Base-by-base conservation (phyloP, 2,888 invertebrate species). In the Stegophylla sp. region DNA sequence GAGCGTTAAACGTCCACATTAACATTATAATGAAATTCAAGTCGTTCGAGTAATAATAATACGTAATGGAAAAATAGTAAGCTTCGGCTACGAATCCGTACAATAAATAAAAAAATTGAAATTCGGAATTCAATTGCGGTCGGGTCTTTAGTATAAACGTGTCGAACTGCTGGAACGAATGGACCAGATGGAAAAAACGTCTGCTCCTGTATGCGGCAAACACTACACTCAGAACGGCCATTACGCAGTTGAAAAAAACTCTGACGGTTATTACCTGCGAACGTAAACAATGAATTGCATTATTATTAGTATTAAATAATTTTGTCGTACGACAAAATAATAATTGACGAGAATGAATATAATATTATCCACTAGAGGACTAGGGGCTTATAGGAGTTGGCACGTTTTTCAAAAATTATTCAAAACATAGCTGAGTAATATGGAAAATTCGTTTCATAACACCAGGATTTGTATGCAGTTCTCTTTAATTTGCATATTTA, bases 191-290 rank as follows among this genome's bases (percentile, higher is more conserved):
- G 20, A 75, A 64, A 41, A 75, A 75, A 1, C 15, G 20, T 63
- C 23, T 51, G 48, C 74, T 74, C 0, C 10, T 74, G 1, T 9
- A 13, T 1, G 59, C 59, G 2, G 73, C 59, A 45, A 73, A 1
- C 5, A 2, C 1, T 13, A 43, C 3, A 3, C 15, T 26, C 12
- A 73, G 0, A 7, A 28, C 1, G 1, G 43, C 20, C 13, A 45
- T 5, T 1, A 59, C 26, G 3, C 5, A 45, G 1, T 15, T 45
- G n/a, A 59, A 12, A n/a, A 45, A 45, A 13, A 28, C 3, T 7
- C 41, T 53, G 3, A 73, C 26, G 7, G 2, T 4, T 28, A 59
- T 73, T 28, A 73, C n/a, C 73, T 73, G 26, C 34, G 56, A 72
- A 5, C n/a, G 34, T 34, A 34, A 34, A 34, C 3, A 34, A 5